Evolutionary conservation across 2,113 vertebrate species (phyloP).

Genomic region (Alligator sinensis): DNA sequence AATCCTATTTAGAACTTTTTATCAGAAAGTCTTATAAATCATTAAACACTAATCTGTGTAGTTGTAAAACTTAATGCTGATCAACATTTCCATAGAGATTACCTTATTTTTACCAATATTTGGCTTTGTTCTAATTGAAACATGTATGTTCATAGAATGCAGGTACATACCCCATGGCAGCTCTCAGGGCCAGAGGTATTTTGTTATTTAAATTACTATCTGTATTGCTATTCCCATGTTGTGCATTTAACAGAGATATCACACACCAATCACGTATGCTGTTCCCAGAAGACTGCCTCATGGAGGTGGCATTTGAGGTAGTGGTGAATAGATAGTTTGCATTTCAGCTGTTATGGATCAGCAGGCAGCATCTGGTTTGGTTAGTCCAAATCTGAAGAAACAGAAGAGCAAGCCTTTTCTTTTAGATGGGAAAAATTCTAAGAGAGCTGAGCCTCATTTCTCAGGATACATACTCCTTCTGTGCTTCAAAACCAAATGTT

Average conservation of each 20-base stretch:
- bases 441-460: rapidly evolving
- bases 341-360: not conserved
- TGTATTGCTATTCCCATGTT: not conserved
- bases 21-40: not conserved
- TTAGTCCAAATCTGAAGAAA: not conserved
- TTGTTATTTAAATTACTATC: not conserved
- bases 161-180: not conserved
- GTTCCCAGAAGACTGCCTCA: not conserved
- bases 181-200: not conserved
- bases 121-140: not conserved
- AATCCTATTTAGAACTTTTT: not conserved
- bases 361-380: not conserved
- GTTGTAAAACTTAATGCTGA: not conserved
- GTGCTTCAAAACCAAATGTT: not conserved
- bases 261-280: not conserved
- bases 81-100: not conserved
- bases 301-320: not conserved
- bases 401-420: not conserved
- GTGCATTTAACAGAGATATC: not conserved
- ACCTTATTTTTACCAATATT: not conserved
- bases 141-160: not conserved
- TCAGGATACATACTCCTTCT: not conserved
- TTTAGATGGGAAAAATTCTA: not conserved
- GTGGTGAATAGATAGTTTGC: rapidly evolving
- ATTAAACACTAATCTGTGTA: not conserved